Percentiles rank a stretch among this genome's conserved stretches.
Evolutionary conservation across 1,140 invertebrate species (phyloP).

Genomic region (Macrobrachium nipponense): DNA sequence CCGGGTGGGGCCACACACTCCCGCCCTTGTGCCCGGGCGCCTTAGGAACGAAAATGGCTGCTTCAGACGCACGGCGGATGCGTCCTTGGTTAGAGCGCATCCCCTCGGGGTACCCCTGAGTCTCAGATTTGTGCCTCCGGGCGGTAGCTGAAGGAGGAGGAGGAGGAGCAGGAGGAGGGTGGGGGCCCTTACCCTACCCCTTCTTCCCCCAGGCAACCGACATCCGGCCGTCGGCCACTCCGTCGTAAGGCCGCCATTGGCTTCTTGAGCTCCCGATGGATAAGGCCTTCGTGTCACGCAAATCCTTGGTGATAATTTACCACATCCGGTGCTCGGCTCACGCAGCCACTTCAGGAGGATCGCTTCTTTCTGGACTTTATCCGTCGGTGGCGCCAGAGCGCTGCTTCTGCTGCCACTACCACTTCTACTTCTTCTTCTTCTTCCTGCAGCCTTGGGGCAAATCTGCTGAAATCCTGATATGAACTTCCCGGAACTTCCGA

Average conservation of each 20-base stretch:
- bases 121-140: slow-evolving; percentile 49
- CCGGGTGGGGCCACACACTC: background rate
- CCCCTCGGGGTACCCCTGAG: slow-evolving; percentile 28
- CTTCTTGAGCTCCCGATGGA: slow-evolving; percentile 36
- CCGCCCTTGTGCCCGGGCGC: background rate
- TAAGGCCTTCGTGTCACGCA: slow-evolving; percentile 36
- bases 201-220: background rate
- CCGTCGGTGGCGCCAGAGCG: background rate
- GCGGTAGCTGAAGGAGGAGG: background rate
- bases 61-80: slow-evolving; percentile 20
- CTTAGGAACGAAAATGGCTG: background rate
- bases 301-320: slow-evolving; percentile 47
- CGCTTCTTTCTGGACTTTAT: background rate
- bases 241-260: slow-evolving; percentile 34
- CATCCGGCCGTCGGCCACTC: slow-evolving; percentile 37
- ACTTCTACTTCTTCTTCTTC: too few relatives aligned
- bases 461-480: too few relatives aligned
- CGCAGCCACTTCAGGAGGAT: background rate
- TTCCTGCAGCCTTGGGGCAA: too few relatives aligned
- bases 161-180: too few relatives aligned
- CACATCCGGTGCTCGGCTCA: slow-evolving; percentile 39
- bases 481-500: too few relatives aligned
- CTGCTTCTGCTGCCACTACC: background rate
- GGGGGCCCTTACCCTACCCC: too few relatives aligned
- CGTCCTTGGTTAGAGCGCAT: slow-evolving; percentile 9